Percentiles rank a stretch among this genome's conserved stretches.
These are phyloP conservation scores for Corvus moneduloides DNA, from an alignment of 2,113 vertebrate genomes.

Conservation along the genomic window DNA sequence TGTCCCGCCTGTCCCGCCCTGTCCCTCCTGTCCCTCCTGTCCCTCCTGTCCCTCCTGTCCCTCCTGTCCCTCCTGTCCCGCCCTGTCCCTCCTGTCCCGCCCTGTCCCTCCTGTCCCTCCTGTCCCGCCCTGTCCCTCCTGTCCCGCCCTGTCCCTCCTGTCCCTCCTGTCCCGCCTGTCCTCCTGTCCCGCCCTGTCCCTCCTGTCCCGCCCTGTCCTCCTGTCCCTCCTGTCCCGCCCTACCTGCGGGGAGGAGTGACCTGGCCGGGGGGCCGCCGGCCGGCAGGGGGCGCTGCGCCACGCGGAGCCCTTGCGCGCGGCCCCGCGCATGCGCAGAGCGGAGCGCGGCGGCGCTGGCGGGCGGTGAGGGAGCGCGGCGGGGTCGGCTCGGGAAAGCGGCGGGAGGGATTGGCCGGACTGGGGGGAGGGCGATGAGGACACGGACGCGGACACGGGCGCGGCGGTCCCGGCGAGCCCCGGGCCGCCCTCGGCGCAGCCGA, in stretches of 20 bases:
- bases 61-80: too few relatives aligned
- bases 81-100: neutral
- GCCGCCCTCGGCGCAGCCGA: neutral
- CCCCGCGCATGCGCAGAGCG: neutral
- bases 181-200: too few relatives aligned
- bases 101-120: too few relatives aligned
- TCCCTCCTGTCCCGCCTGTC: too few relatives aligned
- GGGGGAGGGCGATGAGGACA: neutral
- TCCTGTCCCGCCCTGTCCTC: too few relatives aligned
- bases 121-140: too few relatives aligned
- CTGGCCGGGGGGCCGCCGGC: neutral
- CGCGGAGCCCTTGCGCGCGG: accelerated
- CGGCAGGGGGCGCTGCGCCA: neutral
- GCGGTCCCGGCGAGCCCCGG: neutral
- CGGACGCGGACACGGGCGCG: neutral
- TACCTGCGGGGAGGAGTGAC: neutral
- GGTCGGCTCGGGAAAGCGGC: neutral
- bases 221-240: too few relatives aligned
- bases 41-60: too few relatives aligned
- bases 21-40: neutral
- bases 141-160: too few relatives aligned
- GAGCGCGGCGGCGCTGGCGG: neutral
- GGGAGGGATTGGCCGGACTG: neutral
- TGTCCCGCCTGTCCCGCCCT: too few relatives aligned
- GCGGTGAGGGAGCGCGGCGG: neutral